phyloP scores from a whole-genome alignment of 2,888 invertebrate genomes.

The Gasteruption jaculator region DNA sequence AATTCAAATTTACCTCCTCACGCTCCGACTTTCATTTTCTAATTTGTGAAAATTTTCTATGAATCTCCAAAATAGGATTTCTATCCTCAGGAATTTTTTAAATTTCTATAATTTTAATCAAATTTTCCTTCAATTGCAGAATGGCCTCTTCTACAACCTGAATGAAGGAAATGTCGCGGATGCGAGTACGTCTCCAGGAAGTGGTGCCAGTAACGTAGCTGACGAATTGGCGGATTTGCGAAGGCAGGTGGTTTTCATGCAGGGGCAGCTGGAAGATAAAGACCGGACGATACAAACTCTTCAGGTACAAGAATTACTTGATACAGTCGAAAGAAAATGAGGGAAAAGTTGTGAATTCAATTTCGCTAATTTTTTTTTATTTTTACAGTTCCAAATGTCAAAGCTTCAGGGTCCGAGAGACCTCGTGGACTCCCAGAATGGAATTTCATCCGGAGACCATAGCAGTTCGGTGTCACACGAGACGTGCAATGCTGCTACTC shows the following conservation, averaged over 20 bases:
- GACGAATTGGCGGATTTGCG: constrained; percentile 73
- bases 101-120: not conserved
- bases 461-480: constrained; percentile 53
- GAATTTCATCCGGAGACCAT: constrained; percentile 44
- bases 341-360: not conserved
- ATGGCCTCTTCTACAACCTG: constrained; percentile 64
- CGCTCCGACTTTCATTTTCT: no score
- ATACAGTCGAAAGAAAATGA: not conserved
- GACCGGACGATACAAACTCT: constrained; percentile 77
- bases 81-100: not conserved
- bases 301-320: constrained; percentile 51
- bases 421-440: constrained; percentile 32
- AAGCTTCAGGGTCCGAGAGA: constrained; percentile 41
- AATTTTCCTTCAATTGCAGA: constrained; percentile 45
- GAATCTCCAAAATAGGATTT: no score
- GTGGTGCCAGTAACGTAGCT: constrained; percentile 37
- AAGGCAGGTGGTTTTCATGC: constrained; percentile 77
- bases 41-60: no score
- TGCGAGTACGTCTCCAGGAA: constrained; percentile 51
- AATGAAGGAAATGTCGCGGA: constrained; percentile 54
- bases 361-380: constrained; percentile 1
- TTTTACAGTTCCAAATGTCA: constrained; percentile 37
- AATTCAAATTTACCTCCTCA: no score
- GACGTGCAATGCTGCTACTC: constrained; percentile 77
- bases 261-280: constrained; percentile 84